A percentile compares a stretch with the other conserved stretches of the same genome.
phyloP scores from a whole-genome alignment of 2,797 vertebrate species.

The Alca torda region DNA sequence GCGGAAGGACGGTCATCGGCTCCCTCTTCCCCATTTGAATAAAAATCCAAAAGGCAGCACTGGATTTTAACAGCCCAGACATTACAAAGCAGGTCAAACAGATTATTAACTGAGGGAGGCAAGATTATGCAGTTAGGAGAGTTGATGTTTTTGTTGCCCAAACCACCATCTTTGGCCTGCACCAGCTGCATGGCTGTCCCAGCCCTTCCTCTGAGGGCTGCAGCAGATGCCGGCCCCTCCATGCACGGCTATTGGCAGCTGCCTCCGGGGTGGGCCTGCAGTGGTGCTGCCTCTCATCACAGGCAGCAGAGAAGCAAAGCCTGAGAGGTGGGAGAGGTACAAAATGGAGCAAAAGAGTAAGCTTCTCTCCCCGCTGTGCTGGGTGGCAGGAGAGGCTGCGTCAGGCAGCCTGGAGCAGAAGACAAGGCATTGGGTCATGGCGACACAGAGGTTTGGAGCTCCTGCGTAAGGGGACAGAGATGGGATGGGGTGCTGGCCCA shows the following conservation, averaged over 20 bases:
- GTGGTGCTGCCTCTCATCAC: background rate
- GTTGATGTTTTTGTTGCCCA: background rate
- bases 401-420: background rate
- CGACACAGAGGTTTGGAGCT: background rate
- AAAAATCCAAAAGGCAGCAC: background rate
- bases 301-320: background rate
- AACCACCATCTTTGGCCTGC: background rate
- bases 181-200: background rate
- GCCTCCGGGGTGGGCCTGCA: background rate
- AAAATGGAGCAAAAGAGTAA: accelerated
- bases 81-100: background rate
- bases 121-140: background rate
- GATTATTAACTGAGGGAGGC: background rate
- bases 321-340: background rate
- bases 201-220: background rate
- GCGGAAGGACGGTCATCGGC: accelerated
- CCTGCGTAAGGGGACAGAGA: background rate
- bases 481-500: background rate
- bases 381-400: background rate
- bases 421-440: background rate
- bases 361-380: accelerated
- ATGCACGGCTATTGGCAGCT: accelerated
- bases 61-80: background rate
- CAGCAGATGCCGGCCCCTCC: background rate
- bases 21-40: background rate